Evolutionary conservation across 30 jellyfish, hydroid and myxozoan species (phyloP), one percentile per base, ranked within the genome.

Genomic region (Pelagia noctiluca): DNA sequence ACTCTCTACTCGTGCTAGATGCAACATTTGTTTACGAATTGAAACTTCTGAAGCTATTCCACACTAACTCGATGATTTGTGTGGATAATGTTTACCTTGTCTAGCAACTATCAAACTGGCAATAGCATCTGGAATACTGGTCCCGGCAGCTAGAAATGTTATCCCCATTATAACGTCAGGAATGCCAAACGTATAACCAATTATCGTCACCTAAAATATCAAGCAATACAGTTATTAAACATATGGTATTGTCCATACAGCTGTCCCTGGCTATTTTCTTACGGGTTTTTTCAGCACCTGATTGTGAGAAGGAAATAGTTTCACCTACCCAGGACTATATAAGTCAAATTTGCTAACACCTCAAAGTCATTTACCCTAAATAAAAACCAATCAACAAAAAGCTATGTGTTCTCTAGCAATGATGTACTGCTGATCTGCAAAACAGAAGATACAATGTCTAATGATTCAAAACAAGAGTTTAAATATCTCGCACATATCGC

Each of bases 121-220:
- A 62, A 91, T 91, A 28, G 96, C 96, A 80, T 91, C 98, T 12
- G 98, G 98, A 7, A 91, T 72, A 60, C 98, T 91, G 5, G 98
- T 91, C 18, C 98, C 98, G 22, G 98, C 98, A 31, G 98, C 98
- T 22, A 91, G 91, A 54, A 91, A 91, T 4, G 90, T 79, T 26
- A 91, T 72, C 4, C 98, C 98, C 96, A 91, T 85, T 23, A 91
- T 91, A 28, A 91, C 98, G 46, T 91, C 98, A 12, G 98, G 98
- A 54, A 91, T 74, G 21, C 96, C 98, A 74, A 78, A 63, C 12
- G 96, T 86, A 64, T 62, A 91, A 1, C 98, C 98, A 29, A 91
- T 67, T 48, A 91, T 65, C 2, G 91, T 76, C n/a, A 91, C 98
- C 98, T 91, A 71, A 13, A 26, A 34, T 54, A 1, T 47, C 52